These are phyloP conservation scores for Labeo catla DNA, from an alignment of 2,113 vertebrate genomes.

Conservation along the genomic window DNA sequence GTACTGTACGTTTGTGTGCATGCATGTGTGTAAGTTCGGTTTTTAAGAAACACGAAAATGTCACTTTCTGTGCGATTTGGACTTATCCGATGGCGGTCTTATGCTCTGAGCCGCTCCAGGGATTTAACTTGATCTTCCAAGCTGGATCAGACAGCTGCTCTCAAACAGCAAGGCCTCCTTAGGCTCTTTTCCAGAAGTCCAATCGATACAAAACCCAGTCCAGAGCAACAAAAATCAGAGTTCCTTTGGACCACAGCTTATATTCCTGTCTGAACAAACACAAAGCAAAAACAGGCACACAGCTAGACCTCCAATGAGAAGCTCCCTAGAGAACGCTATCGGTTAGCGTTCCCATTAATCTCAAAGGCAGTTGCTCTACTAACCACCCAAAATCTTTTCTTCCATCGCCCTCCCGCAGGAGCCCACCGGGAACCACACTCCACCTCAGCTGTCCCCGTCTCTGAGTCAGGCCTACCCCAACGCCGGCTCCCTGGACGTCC, in stretches of 20 bases:
- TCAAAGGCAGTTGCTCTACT: neutral
- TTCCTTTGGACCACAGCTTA: neutral
- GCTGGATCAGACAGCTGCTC: slow-evolving; percentile 35
- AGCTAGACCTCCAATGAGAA: neutral
- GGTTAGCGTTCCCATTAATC: neutral
- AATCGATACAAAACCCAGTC: neutral
- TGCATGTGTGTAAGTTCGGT: neutral
- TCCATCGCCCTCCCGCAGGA: slow-evolving; percentile 75
- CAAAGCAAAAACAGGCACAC: neutral
- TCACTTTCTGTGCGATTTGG: neutral
- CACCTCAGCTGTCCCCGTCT: slow-evolving; percentile 95
- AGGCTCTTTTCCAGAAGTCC: neutral
- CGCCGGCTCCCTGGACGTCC: slow-evolving; percentile 97
- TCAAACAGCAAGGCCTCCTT: neutral
- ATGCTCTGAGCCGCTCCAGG: neutral
- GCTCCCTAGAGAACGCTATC: neutral
- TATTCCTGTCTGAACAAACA: neutral
- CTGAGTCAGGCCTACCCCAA: slow-evolving; percentile 95
- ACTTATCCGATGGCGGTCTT: slow-evolving; percentile 12
- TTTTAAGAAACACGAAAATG: neutral
- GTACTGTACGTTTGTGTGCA: neutral
- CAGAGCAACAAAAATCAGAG: neutral
- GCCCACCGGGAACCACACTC: slow-evolving; percentile 95
- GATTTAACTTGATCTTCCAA: slow-evolving; percentile 31
- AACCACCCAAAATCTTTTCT: neutral